Percentiles rank a stretch among this genome's conserved stretches.
These are phyloP conservation scores for Solenopsis fugax DNA, from an alignment of 1,140 invertebrate genomes.

Conservation along the genomic window DNA sequence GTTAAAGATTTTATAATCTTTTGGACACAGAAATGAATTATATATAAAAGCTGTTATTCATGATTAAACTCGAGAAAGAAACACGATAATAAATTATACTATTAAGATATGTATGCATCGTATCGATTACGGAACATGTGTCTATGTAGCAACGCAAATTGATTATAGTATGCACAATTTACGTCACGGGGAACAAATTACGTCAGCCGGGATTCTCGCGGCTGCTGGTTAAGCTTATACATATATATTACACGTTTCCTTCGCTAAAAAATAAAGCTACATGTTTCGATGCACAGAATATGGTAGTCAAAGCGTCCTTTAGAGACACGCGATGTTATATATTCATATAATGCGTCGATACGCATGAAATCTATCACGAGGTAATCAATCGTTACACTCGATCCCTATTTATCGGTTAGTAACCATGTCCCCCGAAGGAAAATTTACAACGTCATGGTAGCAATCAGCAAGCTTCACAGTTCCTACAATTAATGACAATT, in stretches of 20 bases:
- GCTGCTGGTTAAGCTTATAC: slow-evolving; percentile 35
- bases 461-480: neutral
- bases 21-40: neutral
- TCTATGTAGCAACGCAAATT: slow-evolving; percentile 28
- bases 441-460: neutral
- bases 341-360: slow-evolving; percentile 23
- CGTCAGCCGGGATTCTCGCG: slow-evolving; percentile 30
- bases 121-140: slow-evolving; percentile 22
- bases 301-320: slow-evolving; percentile 1
- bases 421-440: neutral
- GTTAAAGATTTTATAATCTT: neutral
- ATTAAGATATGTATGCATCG: neutral
- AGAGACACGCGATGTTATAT: slow-evolving; percentile 42
- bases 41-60: neutral
- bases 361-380: neutral
- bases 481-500: neutral
- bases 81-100: slow-evolving; percentile 23
- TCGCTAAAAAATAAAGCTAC: slow-evolving; percentile 6
- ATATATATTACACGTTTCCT: slow-evolving; percentile 21
- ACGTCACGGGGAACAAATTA: slow-evolving; percentile 46
- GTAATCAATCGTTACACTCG: slow-evolving; percentile 15
- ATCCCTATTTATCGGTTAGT: slow-evolving; percentile 18
- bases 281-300: slow-evolving; percentile 10
- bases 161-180: slow-evolving; percentile 43
- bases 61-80: neutral